These are phyloP conservation scores for Epistrophe grossulariae DNA, from an alignment of 2,888 invertebrate species.

Conservation along the genomic window DNA sequence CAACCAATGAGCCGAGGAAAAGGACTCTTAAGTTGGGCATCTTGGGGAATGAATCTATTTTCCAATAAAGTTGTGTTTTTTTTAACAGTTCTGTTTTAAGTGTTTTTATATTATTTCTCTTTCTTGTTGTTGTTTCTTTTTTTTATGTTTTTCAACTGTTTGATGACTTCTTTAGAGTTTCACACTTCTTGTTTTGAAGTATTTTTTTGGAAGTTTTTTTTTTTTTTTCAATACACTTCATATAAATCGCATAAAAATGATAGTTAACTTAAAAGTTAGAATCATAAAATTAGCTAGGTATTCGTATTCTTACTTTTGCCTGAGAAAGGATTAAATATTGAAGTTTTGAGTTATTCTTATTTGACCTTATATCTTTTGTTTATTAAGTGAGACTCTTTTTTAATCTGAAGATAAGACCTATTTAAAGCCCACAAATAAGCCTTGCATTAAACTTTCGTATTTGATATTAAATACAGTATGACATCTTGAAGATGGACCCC, in stretches of 20 bases:
- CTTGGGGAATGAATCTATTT: slow-evolving; percentile 18
- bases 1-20: slow-evolving; percentile 59
- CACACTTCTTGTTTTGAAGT: not conserved
- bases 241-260: not conserved
- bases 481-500: too few species aligned
- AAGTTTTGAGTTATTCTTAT: too few species aligned
- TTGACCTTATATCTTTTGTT: too few species aligned
- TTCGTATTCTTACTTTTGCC: not conserved
- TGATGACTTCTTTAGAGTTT: slow-evolving; percentile 16
- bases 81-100: slow-evolving; percentile 10
- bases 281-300: not conserved
- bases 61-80: slow-evolving; percentile 17
- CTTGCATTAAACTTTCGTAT: too few species aligned
- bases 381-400: too few species aligned
- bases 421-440: too few species aligned
- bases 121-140: not conserved
- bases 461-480: too few species aligned
- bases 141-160: not conserved
- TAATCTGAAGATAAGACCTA: too few species aligned
- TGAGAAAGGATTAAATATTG: not conserved
- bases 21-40: slow-evolving; percentile 25
- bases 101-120: slow-evolving; percentile 10
- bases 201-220: not conserved
- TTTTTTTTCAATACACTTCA: not conserved
- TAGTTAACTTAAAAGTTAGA: not conserved